Evolutionary conservation across 1,140 invertebrate genomes (phyloP).

Genomic region (Cherax quadricarinatus): DNA sequence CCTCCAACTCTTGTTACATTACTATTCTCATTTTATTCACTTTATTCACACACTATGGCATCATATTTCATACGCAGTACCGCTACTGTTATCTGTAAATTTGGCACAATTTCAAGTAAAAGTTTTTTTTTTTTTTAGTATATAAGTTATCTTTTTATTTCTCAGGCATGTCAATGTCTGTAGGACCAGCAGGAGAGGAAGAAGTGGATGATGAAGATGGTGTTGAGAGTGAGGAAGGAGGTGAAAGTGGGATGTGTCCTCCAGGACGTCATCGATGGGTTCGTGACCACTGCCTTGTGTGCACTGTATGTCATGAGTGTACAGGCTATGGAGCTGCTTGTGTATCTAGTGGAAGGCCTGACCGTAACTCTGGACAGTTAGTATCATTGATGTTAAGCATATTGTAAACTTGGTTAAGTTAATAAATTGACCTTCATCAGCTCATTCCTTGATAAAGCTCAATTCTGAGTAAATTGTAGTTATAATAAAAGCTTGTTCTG

Average conservation of each 20-base stretch:
- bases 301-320: slow-evolving; percentile 93
- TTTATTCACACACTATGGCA: too few relatives aligned
- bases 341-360: slow-evolving; percentile 86
- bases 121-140: too few relatives aligned
- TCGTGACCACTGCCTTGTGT: slow-evolving; percentile 91
- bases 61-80: too few relatives aligned
- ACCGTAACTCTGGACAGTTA: slow-evolving; percentile 91
- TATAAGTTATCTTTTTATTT: not conserved
- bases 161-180: slow-evolving; percentile 62
- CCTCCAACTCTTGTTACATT: too few relatives aligned
- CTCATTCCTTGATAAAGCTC: too few relatives aligned
- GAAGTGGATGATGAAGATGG: slow-evolving; percentile 80
- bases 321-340: slow-evolving; percentile 94
- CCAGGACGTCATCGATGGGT: slow-evolving; percentile 87
- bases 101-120: too few relatives aligned
- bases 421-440: too few relatives aligned
- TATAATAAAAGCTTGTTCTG: not conserved
- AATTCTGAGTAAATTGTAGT: not conserved
- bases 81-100: too few relatives aligned
- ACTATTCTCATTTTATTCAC: too few relatives aligned
- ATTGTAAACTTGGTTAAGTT: not conserved
- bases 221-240: slow-evolving; percentile 77
- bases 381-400: slow-evolving; percentile 65
- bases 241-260: slow-evolving; percentile 82
- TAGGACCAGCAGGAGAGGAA: slow-evolving; percentile 75